A percentile compares a stretch with the other conserved stretches of the same genome.
phyloP scores from a whole-genome alignment of 2,888 invertebrate species.

The Iphiclides podalirius region DNA sequence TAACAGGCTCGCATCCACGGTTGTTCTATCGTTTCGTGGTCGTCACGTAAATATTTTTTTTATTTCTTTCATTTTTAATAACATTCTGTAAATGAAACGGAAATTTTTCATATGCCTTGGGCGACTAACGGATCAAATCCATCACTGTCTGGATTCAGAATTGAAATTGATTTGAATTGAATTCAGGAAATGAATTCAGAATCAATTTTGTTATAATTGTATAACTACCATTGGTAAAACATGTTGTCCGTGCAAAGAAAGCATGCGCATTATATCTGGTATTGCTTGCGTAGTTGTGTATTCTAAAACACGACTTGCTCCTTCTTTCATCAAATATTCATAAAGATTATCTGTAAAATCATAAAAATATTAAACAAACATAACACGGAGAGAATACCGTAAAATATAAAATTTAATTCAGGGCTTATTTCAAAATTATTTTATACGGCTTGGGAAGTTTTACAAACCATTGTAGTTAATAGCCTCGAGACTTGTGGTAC shows the following conservation, averaged over 20 bases:
- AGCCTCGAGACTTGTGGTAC: constrained; percentile 84
- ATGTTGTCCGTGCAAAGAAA: constrained; percentile 47
- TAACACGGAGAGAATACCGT: no score
- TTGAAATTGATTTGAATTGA: no score
- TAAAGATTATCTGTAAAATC: constrained; percentile 74
- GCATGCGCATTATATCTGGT: constrained; percentile 75
- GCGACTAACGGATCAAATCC: no score
- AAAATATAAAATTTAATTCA: no score
- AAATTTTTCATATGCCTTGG: no score
- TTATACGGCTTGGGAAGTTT: neutral
- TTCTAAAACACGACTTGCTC: constrained; percentile 73
- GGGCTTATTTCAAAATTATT: no score
- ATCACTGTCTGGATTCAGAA: no score
- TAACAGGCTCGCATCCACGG: no score
- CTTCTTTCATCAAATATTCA: constrained; percentile 79
- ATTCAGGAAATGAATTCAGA: neutral
- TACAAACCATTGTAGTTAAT: constrained; percentile 76
- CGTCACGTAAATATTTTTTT: no score
- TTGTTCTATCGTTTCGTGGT: no score
- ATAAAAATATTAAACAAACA: constrained; percentile 1
- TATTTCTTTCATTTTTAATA: no score
- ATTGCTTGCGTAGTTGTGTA: constrained; percentile 80
- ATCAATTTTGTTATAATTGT: neutral
- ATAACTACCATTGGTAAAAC: constrained; percentile 45
- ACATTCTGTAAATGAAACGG: no score